Conservation (phyloP, 2,797 vertebrate genomes). For the Bovichtus diacanthus region DNA sequence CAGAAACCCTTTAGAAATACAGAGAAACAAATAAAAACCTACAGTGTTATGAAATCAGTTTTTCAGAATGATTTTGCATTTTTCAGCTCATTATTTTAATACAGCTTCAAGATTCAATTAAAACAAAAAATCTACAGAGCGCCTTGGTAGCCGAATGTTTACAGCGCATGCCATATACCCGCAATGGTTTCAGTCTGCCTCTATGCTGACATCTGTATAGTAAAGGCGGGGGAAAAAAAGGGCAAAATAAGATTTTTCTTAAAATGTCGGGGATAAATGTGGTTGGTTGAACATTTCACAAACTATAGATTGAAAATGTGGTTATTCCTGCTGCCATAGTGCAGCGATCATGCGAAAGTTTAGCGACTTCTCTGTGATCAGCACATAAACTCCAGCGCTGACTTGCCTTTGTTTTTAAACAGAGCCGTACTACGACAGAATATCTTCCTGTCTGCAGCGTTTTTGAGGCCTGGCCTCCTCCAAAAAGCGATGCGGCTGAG, state of each 20-base stretch:
- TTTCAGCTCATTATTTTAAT: not conserved
- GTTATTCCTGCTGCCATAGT: not conserved
- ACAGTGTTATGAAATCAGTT: too few species aligned
- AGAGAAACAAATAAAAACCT: too few species aligned
- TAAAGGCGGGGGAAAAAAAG: too few species aligned
- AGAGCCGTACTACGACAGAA: constrained; percentile 7
- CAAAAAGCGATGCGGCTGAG: constrained; percentile 55
- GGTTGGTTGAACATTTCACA: not conserved
- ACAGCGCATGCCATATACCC: too few species aligned
- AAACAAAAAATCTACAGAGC: not conserved
- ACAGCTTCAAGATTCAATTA: not conserved
- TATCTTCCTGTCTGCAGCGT: constrained; percentile 59
- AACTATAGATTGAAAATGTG: not conserved
- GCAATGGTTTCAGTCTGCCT: too few species aligned
- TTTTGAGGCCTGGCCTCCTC: constrained; percentile 43
- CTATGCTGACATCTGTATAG: too few species aligned
- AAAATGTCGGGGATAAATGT: not conserved
- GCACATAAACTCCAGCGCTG: constrained; percentile 1
- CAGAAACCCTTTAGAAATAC: too few species aligned
- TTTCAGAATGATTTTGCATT: too few species aligned
- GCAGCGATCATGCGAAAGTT: not conserved
- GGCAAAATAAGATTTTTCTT: too few species aligned
- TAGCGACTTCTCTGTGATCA: not conserved
- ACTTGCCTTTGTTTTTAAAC: constrained; percentile 16
- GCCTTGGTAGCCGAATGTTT: too few species aligned